Evolutionary conservation across 92 coral and sea anemone species (phyloP).

Genomic region (Zoanthus sansibaricus): DNA sequence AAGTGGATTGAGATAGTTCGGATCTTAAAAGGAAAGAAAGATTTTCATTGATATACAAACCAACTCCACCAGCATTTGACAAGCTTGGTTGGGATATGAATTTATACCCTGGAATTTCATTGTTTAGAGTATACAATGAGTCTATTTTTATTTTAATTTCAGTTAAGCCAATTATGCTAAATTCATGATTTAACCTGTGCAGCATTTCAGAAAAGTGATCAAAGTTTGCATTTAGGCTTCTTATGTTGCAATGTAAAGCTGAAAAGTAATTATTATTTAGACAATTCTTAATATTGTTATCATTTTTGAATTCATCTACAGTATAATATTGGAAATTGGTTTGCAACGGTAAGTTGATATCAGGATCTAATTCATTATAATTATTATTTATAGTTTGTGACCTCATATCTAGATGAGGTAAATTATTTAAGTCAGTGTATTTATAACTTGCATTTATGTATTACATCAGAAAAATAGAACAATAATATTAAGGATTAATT

Average conservation of each 20-base stretch:
- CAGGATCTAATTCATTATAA: constrained; percentile 16
- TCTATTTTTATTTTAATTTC: constrained; percentile 16
- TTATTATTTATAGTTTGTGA: constrained; percentile 19
- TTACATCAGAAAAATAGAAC: constrained; percentile 4
- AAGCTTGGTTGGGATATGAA: background rate
- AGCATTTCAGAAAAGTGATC: constrained; percentile 10
- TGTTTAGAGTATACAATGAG: background rate
- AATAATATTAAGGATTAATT: background rate
- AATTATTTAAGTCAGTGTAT: constrained; percentile 2
- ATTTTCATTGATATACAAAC: too few species aligned
- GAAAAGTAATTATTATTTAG: background rate
- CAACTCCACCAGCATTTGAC: too few species aligned
- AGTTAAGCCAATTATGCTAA: constrained; percentile 18
- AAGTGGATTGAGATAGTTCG: background rate
- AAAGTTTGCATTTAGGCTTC: background rate
- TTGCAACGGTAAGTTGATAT: background rate
- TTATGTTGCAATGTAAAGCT: constrained; percentile 3
- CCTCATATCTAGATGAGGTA: constrained; percentile 19
- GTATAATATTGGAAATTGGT: constrained; percentile 16
- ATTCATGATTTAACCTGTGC: background rate
- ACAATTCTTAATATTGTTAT: constrained; percentile 14
- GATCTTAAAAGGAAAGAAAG: background rate
- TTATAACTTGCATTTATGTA: constrained; percentile 5
- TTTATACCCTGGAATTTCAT: background rate
- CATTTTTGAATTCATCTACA: background rate